A percentile compares a stretch with the other conserved stretches of the same genome.
These are phyloP conservation scores for Diplosoma virens DNA, from an alignment of 23 tunicate species.

Conservation along the genomic window DNA sequence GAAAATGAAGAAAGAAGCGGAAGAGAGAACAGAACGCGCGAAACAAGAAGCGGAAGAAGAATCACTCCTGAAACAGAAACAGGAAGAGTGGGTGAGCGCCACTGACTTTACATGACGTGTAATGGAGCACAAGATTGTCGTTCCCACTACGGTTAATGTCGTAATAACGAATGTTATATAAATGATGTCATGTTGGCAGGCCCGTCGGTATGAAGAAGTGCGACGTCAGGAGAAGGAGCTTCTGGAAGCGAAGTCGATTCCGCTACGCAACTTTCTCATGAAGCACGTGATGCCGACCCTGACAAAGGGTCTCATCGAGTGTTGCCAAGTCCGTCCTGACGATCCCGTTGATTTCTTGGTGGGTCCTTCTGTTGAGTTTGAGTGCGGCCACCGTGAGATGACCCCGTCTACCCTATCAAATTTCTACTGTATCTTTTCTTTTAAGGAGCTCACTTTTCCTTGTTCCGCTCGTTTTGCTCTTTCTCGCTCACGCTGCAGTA, in stretches of 20 bases:
- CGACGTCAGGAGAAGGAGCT: constrained; percentile 89
- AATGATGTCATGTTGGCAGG: neutral
- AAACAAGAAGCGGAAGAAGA: constrained; percentile 79
- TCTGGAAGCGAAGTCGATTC: constrained; percentile 89
- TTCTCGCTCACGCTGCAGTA: too few species aligned
- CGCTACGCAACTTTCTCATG: constrained; percentile 90
- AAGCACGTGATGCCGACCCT: constrained; percentile 99
- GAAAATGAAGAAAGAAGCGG: constrained; percentile 61
- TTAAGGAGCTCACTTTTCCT: too few species aligned
- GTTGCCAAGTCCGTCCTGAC: constrained; percentile 86
- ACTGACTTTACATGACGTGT: too few species aligned
- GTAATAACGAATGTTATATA: too few species aligned
- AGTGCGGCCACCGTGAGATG: neutral
- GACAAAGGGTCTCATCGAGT: constrained; percentile 92
- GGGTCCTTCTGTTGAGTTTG: neutral
- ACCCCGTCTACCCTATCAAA: too few species aligned
- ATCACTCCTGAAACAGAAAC: constrained; percentile 59
- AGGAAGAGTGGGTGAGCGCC: constrained; percentile 83
- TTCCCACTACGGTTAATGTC: too few species aligned
- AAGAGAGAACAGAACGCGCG: constrained; percentile 67
- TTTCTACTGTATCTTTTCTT: too few species aligned
- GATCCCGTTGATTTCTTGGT: constrained; percentile 98
- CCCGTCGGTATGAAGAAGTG: constrained; percentile 79
- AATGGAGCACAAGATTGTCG: too few species aligned
- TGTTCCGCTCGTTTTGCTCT: too few species aligned